A percentile compares a stretch with the other conserved stretches of the same genome.
These are phyloP conservation scores for Caenorhabditis afra DNA, from an alignment of 2,888 invertebrate species.

Conservation along the genomic window DNA sequence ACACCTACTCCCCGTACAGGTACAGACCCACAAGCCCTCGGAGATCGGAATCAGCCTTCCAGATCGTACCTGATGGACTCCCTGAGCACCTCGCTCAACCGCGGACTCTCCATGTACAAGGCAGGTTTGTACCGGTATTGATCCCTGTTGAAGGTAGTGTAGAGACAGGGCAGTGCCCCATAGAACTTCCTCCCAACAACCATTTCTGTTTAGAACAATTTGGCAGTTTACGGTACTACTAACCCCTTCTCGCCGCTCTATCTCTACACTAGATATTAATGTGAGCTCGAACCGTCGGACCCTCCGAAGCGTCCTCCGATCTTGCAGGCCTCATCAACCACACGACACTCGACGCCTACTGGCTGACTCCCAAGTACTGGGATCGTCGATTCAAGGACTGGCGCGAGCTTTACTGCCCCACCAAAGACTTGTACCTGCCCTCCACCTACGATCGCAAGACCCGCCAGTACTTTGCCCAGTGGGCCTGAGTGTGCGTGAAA, in stretches of 20 bases:
- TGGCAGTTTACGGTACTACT: conserved; percentile 70
- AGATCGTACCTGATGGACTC: conserved; percentile 72
- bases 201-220: conserved; percentile 46
- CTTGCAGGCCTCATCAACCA: conserved; percentile 70
- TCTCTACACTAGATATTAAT: conserved; percentile 63
- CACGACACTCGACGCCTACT: conserved; percentile 72
- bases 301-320: neutral
- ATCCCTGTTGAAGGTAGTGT: conserved; percentile 54
- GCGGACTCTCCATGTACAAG: conserved; percentile 72
- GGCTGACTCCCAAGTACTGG: conserved; percentile 74
- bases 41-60: neutral
- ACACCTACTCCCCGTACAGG: conserved; percentile 71
- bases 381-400: conserved; percentile 73
- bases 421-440: conserved; percentile 64
- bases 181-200: neutral
- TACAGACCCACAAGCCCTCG: neutral
- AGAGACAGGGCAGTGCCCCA: conserved; percentile 53
- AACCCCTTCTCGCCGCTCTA: conserved; percentile 70
- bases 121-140: conserved; percentile 65
- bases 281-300: conserved; percentile 12
- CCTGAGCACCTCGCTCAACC: conserved; percentile 63
- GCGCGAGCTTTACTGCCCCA: conserved; percentile 67
- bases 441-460: conserved; percentile 69
- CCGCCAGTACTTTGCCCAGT: conserved; percentile 69
- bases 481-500: conserved; percentile 54